Conservation (phyloP, 1,140 invertebrate species). For the Protaetia brevitarsis region DNA sequence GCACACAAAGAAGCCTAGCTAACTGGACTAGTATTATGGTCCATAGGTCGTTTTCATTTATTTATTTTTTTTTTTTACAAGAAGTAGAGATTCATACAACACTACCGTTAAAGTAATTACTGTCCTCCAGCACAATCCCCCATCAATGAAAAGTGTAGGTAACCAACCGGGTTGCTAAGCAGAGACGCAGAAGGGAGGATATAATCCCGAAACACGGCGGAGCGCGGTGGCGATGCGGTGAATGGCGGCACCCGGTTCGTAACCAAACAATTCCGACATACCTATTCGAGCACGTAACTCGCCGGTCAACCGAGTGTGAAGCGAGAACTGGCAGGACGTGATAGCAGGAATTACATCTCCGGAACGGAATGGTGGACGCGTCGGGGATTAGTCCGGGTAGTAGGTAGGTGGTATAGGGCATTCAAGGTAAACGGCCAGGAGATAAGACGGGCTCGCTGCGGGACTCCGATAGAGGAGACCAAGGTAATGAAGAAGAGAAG, state of each 20-base stretch:
- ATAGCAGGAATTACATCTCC: constrained; percentile 20
- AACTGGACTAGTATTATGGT: too few relatives aligned
- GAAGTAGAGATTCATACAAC: too few relatives aligned
- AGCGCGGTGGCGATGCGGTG: constrained; percentile 19
- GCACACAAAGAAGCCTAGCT: too few relatives aligned
- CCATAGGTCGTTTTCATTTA: too few relatives aligned
- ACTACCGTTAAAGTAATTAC: too few relatives aligned
- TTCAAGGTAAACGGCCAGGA: constrained; percentile 15
- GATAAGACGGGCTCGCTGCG: constrained; percentile 14
- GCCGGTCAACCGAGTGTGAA: constrained; percentile 23
- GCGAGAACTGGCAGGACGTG: constrained; percentile 20
- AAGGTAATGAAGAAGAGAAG: constrained; percentile 18
- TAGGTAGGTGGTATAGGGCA: constrained; percentile 12
- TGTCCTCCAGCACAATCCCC: too few relatives aligned
- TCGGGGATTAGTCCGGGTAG: constrained; percentile 12
- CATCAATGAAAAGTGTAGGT: not conserved
- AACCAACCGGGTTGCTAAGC: not conserved
- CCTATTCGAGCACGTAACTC: constrained; percentile 31
- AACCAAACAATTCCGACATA: constrained; percentile 23
- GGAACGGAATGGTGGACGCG: constrained; percentile 18
- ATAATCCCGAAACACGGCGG: constrained; percentile 17
- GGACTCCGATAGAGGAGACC: constrained; percentile 9
- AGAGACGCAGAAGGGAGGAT: not conserved
- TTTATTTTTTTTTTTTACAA: too few relatives aligned
- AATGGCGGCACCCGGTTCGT: constrained; percentile 18